These are phyloP conservation scores for Rhagonycha fulva DNA, from an alignment of 2,888 invertebrate genomes.

Conservation along the genomic window DNA sequence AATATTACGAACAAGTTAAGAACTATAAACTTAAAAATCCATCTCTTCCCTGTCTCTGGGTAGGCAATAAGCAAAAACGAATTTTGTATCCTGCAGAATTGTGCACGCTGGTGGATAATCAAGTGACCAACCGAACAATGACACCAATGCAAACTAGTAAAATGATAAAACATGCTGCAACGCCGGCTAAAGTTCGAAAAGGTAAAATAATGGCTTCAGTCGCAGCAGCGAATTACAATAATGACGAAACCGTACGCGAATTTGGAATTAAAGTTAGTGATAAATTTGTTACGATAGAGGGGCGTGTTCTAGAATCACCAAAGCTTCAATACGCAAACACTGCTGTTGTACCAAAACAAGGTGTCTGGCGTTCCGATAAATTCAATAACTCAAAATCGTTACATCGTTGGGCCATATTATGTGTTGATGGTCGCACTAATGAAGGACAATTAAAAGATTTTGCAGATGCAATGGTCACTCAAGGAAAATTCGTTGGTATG, in stretches of 20 bases:
- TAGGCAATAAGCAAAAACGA: slow-evolving; percentile 55
- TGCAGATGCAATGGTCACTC: slow-evolving; percentile 26
- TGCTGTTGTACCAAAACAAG: slow-evolving; percentile 49
- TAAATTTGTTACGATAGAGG: slow-evolving; percentile 75
- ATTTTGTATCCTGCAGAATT: slow-evolving; percentile 86
- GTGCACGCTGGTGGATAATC: slow-evolving; percentile 77
- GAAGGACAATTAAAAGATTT: slow-evolving; percentile 14
- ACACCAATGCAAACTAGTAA: slow-evolving; percentile 79
- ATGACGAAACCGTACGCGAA: slow-evolving; percentile 65
- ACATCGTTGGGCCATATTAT: slow-evolving; percentile 58
- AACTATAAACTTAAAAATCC: slow-evolving; percentile 60
- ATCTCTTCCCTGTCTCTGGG: slow-evolving; percentile 82
- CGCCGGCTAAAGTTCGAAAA: slow-evolving; percentile 77
- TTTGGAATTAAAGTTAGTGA: slow-evolving; percentile 81
- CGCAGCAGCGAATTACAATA: slow-evolving; percentile 47
- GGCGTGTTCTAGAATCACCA: slow-evolving; percentile 81
- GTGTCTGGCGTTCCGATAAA: slow-evolving; percentile 52
- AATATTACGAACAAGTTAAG: slow-evolving; percentile 56
- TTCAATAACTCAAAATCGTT: slow-evolving; percentile 50
- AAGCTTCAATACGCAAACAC: slow-evolving; percentile 66
- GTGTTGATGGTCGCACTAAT: slow-evolving; percentile 43
- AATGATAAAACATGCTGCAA: slow-evolving; percentile 88
- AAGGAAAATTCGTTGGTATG: slow-evolving; percentile 32
- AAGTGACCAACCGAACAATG: slow-evolving; percentile 77
- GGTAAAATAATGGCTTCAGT: slow-evolving; percentile 75